Conservation (phyloP, 2,797 vertebrate genomes). For the Chelmon rostratus region DNA sequence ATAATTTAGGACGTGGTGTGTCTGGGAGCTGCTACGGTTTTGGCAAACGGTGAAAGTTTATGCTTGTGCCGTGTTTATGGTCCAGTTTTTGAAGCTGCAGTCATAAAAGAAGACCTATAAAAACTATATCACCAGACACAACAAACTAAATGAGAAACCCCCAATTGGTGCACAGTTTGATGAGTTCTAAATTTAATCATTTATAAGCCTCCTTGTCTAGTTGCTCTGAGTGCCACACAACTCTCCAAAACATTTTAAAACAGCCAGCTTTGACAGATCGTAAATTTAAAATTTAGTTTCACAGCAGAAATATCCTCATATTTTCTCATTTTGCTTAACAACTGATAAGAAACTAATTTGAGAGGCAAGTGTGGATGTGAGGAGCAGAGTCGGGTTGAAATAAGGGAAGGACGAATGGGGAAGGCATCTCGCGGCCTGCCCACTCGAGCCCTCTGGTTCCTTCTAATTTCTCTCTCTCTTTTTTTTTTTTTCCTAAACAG, state of each 20-base stretch:
- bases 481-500: conserved; percentile 90
- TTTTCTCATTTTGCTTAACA: background rate
- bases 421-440: conserved; percentile 75
- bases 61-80: conserved; percentile 46
- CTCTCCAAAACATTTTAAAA: background rate
- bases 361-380: conserved; percentile 14
- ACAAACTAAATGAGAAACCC: conserved; percentile 17
- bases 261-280: background rate
- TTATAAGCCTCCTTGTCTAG: conserved; percentile 18
- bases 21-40: conserved; percentile 62
- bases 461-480: conserved; percentile 69
- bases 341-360: conserved; percentile 7
- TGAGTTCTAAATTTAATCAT: conserved; percentile 38
- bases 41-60: conserved; percentile 62
- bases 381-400: conserved; percentile 13
- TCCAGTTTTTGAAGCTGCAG: conserved; percentile 48
- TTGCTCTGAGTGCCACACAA: background rate
- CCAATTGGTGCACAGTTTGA: conserved; percentile 23
- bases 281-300: background rate
- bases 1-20: conserved; percentile 59
- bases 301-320: background rate
- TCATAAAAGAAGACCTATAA: conserved; percentile 55
- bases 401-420: conserved; percentile 56
- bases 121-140: conserved; percentile 56
- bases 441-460: conserved; percentile 76